Evolutionary conservation across 2,888 invertebrate species (phyloP).

Genomic region (Scrobipalpa costella): DNA sequence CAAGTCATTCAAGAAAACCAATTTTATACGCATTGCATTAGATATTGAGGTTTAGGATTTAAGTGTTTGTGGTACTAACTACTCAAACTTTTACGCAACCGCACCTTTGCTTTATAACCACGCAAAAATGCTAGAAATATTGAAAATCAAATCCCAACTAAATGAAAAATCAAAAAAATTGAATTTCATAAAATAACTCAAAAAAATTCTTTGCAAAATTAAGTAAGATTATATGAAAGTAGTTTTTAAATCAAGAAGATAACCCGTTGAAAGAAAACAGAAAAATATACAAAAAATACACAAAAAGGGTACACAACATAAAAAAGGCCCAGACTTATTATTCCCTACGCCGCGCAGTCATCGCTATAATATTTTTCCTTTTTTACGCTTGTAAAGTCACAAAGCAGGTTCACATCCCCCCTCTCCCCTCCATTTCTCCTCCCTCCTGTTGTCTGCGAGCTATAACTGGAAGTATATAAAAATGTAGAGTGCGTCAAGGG

Average conservation of each 20-base stretch:
- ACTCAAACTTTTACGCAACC: constrained; percentile 1
- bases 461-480: constrained; percentile 13
- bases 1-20: constrained; percentile 8
- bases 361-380: constrained; percentile 17
- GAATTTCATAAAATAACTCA: not conserved
- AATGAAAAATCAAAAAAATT: not conserved
- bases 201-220: not conserved
- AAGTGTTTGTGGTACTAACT: not conserved
- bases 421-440: not conserved
- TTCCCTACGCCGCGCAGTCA: constrained; percentile 22
- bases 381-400: constrained; percentile 18
- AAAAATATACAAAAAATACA: not conserved
- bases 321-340: constrained; percentile 9
- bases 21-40: constrained; percentile 18
- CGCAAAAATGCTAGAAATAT: not conserved
- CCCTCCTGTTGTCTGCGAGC: constrained; percentile 12
- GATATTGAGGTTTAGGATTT: not conserved
- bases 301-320: constrained; percentile 10
- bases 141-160: not conserved
- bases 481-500: not conserved
- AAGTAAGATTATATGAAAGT: not conserved
- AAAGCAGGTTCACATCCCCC: constrained; percentile 21
- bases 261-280: not conserved
- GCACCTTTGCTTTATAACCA: not conserved
- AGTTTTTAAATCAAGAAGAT: constrained; percentile 2